A percentile compares a stretch with the other conserved stretches of the same genome.
These are phyloP conservation scores for Xestia ashworthii DNA, from an alignment of 2,888 invertebrate genomes.

Conservation along the genomic window DNA sequence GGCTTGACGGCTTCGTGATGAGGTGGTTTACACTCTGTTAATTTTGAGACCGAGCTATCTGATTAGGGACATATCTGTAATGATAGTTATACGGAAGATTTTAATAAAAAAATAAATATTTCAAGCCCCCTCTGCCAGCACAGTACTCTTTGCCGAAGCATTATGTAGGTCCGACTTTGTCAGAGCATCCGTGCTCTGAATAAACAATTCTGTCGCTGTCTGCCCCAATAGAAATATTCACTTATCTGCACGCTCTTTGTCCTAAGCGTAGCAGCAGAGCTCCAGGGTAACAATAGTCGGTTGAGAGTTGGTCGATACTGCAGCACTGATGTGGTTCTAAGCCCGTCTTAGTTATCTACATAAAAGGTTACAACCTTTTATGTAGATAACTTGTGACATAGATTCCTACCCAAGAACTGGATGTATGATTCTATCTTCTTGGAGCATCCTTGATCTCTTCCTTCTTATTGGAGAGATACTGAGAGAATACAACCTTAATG, in stretches of 20 bases:
- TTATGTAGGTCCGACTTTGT: constrained; percentile 74
- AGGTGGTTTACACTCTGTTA: no score
- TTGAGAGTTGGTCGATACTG: constrained; percentile 30
- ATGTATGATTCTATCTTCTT: neutral
- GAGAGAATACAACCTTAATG: no score
- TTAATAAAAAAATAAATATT: no score
- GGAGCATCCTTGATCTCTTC: neutral
- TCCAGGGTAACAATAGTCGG: constrained; percentile 49
- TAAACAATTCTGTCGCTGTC: constrained; percentile 73
- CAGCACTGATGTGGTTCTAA: neutral
- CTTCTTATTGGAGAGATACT: neutral
- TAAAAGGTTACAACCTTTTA: no score
- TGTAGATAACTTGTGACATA: neutral
- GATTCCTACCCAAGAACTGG: neutral
- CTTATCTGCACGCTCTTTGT: constrained; percentile 67
- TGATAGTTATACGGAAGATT: no score
- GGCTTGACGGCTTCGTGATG: no score
- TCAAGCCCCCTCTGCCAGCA: neutral
- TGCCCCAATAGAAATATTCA: constrained; percentile 73
- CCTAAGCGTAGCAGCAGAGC: constrained; percentile 46
- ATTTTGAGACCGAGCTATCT: no score
- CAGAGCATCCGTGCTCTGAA: constrained; percentile 75
- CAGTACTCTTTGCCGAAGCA: constrained; percentile 63
- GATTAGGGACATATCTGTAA: no score
- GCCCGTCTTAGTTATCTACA: neutral